These are phyloP conservation scores for Sepioteuthis lessoniana DNA, from an alignment of 2,888 invertebrate species.

Conservation along the genomic window DNA sequence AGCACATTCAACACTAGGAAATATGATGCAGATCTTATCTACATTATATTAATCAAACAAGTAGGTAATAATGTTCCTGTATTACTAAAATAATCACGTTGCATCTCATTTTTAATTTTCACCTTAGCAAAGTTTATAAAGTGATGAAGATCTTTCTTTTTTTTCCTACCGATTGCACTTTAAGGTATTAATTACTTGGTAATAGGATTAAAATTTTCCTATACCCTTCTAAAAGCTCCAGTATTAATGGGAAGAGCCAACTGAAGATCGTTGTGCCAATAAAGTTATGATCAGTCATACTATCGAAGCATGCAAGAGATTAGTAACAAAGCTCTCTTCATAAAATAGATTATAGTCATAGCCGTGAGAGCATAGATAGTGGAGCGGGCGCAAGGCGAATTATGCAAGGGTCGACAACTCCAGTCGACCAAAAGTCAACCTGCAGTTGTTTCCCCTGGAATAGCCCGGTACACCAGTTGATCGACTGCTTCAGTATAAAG, in stretches of 20 bases:
- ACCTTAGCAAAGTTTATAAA: no score
- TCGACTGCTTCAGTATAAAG: slow-evolving; percentile 64
- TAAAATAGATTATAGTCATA: not conserved
- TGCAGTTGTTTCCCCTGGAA: slow-evolving; percentile 43
- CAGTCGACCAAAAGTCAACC: slow-evolving; percentile 38
- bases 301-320: not conserved
- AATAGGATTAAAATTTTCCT: not conserved
- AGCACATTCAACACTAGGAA: no score
- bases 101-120: no score
- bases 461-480: slow-evolving; percentile 51
- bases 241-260: not conserved
- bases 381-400: not conserved
- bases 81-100: no score
- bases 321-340: not conserved
- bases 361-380: not conserved
- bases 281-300: not conserved
- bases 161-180: not conserved
- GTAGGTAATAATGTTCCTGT: no score
- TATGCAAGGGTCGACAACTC: slow-evolving; percentile 42
- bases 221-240: not conserved
- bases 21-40: no score
- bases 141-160: no score
- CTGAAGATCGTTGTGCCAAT: not conserved
- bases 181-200: not conserved
- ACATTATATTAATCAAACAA: no score